Evolutionary conservation across 2,797 vertebrate species (phyloP).

Genomic region (Poeciliopsis presidionis): DNA sequence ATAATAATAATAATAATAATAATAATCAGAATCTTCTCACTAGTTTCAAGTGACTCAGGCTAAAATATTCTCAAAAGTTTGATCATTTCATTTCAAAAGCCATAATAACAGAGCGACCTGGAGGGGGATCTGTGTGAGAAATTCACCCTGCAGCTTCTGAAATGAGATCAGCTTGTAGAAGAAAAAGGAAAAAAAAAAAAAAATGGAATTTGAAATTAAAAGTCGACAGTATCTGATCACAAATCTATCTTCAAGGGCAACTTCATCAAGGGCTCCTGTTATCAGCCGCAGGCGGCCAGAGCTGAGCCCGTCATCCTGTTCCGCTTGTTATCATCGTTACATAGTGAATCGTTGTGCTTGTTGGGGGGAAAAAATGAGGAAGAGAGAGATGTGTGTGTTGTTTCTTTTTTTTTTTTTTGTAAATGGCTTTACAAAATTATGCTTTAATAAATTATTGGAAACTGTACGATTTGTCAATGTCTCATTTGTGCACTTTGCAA

Average conservation of each 20-base stretch:
- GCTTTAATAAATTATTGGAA: conserved; percentile 96
- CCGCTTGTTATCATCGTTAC: conserved; percentile 69
- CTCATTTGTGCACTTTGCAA: conserved; percentile 33
- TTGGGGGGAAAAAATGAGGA: conserved; percentile 66
- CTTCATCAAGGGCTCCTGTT: conserved; percentile 80
- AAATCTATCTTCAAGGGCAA: conserved; percentile 55
- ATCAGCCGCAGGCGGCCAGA: conserved; percentile 91
- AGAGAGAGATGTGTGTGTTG: conserved; percentile 71
- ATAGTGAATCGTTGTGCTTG: conserved; percentile 76
- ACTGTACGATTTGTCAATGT: conserved; percentile 58
- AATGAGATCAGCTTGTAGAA: conserved; percentile 45
- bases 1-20: background rate
- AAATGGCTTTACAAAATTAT: conserved; percentile 93
- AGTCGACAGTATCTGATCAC: conserved; percentile 39
- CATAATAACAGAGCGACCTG: conserved; percentile 54
- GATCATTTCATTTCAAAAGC: conserved; percentile 40
- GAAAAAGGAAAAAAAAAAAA: background rate
- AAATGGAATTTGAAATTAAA: conserved; percentile 9
- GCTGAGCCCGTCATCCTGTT: conserved; percentile 81
- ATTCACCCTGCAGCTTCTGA: conserved; percentile 53
- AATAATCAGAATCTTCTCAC: background rate
- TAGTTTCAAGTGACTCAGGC: conserved; percentile 1
- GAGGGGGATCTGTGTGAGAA: conserved; percentile 51
- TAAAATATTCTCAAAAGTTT: background rate
- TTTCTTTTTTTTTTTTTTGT: conserved; percentile 80